A percentile compares a stretch with the other conserved stretches of the same genome.
These are phyloP conservation scores for Limnephilus auricula DNA, from an alignment of 2,888 invertebrate species.

Conservation along the genomic window DNA sequence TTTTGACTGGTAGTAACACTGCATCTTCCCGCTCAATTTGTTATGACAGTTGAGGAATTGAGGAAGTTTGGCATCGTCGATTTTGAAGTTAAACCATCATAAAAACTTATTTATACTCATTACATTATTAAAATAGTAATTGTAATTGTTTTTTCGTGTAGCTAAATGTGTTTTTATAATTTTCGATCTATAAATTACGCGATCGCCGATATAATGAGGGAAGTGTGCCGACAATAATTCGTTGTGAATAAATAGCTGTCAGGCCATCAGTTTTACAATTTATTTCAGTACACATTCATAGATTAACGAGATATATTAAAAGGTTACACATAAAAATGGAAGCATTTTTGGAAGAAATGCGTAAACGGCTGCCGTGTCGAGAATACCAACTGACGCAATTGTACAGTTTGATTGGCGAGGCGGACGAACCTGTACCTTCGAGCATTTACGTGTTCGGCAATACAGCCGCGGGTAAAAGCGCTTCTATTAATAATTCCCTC, in stretches of 20 bases:
- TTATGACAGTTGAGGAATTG: conserved; percentile 3
- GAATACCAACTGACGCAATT: conserved; percentile 75
- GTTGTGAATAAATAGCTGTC: not conserved
- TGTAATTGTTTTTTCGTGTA: not conserved
- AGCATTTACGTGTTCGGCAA: conserved; percentile 89
- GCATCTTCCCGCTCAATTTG: conserved; percentile 47
- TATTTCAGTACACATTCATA: not conserved
- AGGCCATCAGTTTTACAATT: not conserved
- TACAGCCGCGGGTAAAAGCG: conserved; percentile 90
- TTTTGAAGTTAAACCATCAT: not conserved
- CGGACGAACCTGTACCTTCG: conserved; percentile 81
- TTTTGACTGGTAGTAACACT: conserved; percentile 19
- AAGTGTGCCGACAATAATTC: not conserved
- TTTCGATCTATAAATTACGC: not conserved
- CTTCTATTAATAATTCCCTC: conserved; percentile 79
- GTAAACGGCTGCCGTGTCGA: conserved; percentile 73
- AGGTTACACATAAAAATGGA: conserved; percentile 73
- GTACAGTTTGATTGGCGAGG: conserved; percentile 75
- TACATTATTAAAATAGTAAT: not conserved
- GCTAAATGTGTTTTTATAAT: not conserved
- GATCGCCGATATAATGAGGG: not conserved
- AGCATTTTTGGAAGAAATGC: conserved; percentile 71
- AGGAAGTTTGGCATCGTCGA: not conserved
- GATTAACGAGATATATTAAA: not conserved
- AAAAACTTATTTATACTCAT: not conserved